Evolutionary conservation across 1,140 invertebrate genomes (phyloP), one percentile per base, ranked within the genome.

Genomic region (Mycetomoellerius zeteki): DNA sequence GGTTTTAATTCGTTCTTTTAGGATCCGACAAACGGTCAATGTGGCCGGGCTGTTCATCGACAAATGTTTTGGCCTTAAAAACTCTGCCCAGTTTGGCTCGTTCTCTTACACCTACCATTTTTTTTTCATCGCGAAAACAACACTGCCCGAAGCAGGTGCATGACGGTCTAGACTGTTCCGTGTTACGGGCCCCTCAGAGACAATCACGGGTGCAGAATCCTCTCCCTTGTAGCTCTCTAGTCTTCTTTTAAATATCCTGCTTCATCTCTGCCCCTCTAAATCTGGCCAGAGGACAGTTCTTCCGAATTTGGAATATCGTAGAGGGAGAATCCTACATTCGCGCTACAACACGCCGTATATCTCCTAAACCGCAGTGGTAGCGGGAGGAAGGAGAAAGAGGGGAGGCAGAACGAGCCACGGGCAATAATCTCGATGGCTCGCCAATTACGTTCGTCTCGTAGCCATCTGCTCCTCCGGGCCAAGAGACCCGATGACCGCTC

Each of bases 391-490:
- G 27, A 73, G 82, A 27, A 58, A 54, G 43, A 56, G 14, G 64
- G 27, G 60, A 27, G 47, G 47, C 47, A 50, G 60, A 85, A 82
- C 71, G 86, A 87, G 90, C 92, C 82, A 93, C 76, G 91, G 91
- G 92, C 92, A 93, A 89, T 93, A 93, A 94, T 94, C 88, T 92
- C 76, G 91, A 94, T 93, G 90, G 91, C 80, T 92, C 89, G 87
- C 87, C 92, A 94, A 94, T 94, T 94, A 93, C 90, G 89, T 92
- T 91, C 92, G 93, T 94, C 93, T 94, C 93, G 93, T 92, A 86
- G 91, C 93, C 93, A 94, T 94, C 93, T 94, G 93, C 92, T 94
- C 58, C 91, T 91, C 90, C 86, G 69, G 86, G 86, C 78, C 86
- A 84, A 47, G 82, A 86, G 89, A 86, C 82, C 82, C 89, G 89